A percentile compares a stretch with the other conserved stretches of the same genome.
These are phyloP conservation scores for Oreocharis arfaki DNA, from an alignment of 2,113 vertebrate species.

Conservation along the genomic window DNA sequence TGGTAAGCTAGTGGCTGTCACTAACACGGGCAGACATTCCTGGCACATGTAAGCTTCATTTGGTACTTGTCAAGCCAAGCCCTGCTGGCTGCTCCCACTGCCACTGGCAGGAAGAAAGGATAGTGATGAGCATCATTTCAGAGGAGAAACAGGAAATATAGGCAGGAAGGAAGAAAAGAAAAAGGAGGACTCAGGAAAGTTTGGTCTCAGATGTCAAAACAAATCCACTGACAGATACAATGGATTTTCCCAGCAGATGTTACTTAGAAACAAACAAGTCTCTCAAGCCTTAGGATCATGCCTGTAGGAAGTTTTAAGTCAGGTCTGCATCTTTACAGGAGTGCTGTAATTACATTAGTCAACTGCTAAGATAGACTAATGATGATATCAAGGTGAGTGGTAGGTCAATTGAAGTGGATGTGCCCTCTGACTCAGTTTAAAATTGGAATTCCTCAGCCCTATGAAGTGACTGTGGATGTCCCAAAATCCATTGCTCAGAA, in stretches of 20 bases:
- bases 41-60: neutral
- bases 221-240: neutral
- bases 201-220: constrained; percentile 9
- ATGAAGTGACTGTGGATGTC: neutral
- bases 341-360: neutral
- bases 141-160: neutral
- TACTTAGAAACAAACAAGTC: neutral
- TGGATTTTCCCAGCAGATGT: neutral
- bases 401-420: neutral
- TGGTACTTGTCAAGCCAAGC: neutral
- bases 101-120: neutral
- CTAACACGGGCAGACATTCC: neutral
- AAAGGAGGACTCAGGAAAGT: neutral
- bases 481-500: neutral
- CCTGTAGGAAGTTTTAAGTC: neutral
- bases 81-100: neutral
- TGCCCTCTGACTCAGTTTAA: neutral
- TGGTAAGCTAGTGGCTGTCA: neutral
- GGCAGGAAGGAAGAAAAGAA: neutral
- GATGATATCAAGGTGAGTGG: neutral
- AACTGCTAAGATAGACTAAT: neutral
- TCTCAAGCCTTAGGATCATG: neutral
- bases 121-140: neutral
- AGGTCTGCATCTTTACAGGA: neutral
- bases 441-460: neutral